phyloP scores from a whole-genome alignment of 2,113 vertebrate genomes.

The Mobula hypostoma region DNA sequence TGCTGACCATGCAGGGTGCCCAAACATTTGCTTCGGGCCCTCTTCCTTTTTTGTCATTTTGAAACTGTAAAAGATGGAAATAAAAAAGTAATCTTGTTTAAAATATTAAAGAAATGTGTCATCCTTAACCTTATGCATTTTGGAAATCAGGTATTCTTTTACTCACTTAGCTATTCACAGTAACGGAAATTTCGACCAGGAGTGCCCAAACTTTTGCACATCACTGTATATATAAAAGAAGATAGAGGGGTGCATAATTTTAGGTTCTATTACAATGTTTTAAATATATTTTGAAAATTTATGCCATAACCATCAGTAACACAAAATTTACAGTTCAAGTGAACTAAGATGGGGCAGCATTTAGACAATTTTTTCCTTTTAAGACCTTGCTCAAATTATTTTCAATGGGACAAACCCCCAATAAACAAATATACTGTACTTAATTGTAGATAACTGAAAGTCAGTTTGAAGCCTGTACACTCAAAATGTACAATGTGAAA shows the following conservation, averaged over 20 bases:
- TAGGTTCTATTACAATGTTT: neutral
- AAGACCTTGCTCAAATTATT: neutral
- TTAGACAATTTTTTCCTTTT: neutral
- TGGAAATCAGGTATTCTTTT: too few relatives aligned
- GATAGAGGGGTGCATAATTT: neutral
- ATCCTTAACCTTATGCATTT: too few relatives aligned
- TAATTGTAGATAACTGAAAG: neutral
- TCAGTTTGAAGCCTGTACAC: neutral
- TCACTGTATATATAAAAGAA: neutral
- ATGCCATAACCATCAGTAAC: neutral
- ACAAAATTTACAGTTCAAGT: neutral
- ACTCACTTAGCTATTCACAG: too few relatives aligned
- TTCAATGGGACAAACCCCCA: neutral
- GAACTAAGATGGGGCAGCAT: neutral
- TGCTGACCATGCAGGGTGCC: too few relatives aligned
- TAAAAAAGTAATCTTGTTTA: too few relatives aligned
- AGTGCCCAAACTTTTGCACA: too few relatives aligned
- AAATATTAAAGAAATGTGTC: too few relatives aligned
- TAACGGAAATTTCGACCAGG: too few relatives aligned
- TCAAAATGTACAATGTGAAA: neutral
- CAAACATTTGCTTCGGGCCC: too few relatives aligned
- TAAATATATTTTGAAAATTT: neutral
- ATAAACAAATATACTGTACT: neutral
- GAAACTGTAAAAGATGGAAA: too few relatives aligned
- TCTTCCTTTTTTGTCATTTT: too few relatives aligned